Conservation (phyloP, 2,888 invertebrate genomes). For the Oscheius sp. region DNA sequence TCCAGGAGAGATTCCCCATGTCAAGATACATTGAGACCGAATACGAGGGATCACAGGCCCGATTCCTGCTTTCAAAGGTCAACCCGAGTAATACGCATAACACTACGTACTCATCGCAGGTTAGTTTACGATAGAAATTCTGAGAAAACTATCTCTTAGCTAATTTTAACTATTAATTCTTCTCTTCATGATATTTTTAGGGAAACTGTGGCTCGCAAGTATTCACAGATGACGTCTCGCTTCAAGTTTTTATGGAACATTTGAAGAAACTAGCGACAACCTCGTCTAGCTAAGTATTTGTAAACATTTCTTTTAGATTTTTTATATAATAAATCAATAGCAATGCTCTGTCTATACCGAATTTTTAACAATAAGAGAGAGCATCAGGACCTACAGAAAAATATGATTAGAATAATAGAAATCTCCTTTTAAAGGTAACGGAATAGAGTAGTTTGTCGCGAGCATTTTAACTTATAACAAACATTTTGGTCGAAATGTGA, state of each 20-base stretch:
- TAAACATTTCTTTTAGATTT: too few species aligned
- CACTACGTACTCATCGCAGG: constrained; percentile 78
- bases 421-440: too few species aligned
- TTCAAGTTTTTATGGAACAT: constrained; percentile 99
- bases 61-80: constrained; percentile 96
- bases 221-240: constrained; percentile 95
- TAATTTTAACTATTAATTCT: background rate
- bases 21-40: constrained; percentile 98
- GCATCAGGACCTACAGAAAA: too few species aligned
- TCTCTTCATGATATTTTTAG: constrained; percentile 74
- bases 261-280: constrained; percentile 96
- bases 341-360: too few species aligned
- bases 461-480: too few species aligned
- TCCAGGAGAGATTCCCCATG: constrained; percentile 95
- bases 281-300: constrained; percentile 72
- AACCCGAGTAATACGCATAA: constrained; percentile 99
- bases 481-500: too few species aligned
- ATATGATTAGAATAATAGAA: too few species aligned
- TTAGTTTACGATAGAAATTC: too few species aligned
- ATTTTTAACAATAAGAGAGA: too few species aligned
- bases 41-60: constrained; percentile 97
- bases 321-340: too few species aligned
- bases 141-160: background rate
- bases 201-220: constrained; percentile 96
- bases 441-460: too few species aligned